phyloP scores from a whole-genome alignment of 2,797 vertebrate species.

The Cynodonichthys magdalenae region DNA sequence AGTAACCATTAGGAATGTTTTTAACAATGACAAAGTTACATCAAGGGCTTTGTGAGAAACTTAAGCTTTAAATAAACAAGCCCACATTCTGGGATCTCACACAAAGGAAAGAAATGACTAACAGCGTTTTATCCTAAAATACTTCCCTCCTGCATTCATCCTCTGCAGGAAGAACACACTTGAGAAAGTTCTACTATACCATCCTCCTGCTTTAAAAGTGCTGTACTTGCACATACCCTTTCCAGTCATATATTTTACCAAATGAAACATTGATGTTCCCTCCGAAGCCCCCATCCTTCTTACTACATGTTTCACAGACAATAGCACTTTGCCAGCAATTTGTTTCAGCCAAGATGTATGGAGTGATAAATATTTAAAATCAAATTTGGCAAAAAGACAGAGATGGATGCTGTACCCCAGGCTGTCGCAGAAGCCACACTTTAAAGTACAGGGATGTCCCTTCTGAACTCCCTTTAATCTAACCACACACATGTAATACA shows the following conservation, averaged over 20 bases:
- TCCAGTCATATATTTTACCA: constrained; percentile 90
- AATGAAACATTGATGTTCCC: constrained; percentile 99
- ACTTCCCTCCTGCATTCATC: constrained; percentile 1
- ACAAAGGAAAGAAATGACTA: not conserved
- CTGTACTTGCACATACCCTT: constrained; percentile 73
- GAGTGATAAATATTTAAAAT: constrained; percentile 99
- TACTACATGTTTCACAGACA: constrained; percentile 93
- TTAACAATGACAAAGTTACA: not conserved
- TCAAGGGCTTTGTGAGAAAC: constrained; percentile 2
- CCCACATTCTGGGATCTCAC: not conserved
- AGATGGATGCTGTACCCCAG: constrained; percentile 92
- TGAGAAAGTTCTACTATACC: constrained; percentile 59
- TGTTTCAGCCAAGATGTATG: constrained; percentile 97
- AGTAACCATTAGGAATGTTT: not conserved
- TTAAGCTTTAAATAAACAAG: constrained; percentile 5
- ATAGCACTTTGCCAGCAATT: constrained; percentile 98
- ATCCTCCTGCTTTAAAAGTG: constrained; percentile 64
- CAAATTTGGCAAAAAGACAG: constrained; percentile 99
- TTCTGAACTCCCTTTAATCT: constrained; percentile 33
- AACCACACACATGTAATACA: constrained; percentile 19
- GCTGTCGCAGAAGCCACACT: constrained; percentile 82
- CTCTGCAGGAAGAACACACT: constrained; percentile 15
- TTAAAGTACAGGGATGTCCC: constrained; percentile 64
- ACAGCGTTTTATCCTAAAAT: constrained; percentile 15
- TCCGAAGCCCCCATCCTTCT: constrained; percentile 97